Base-by-base conservation (phyloP, 1,140 invertebrate species). In the Lepidurus packardi region DNA sequence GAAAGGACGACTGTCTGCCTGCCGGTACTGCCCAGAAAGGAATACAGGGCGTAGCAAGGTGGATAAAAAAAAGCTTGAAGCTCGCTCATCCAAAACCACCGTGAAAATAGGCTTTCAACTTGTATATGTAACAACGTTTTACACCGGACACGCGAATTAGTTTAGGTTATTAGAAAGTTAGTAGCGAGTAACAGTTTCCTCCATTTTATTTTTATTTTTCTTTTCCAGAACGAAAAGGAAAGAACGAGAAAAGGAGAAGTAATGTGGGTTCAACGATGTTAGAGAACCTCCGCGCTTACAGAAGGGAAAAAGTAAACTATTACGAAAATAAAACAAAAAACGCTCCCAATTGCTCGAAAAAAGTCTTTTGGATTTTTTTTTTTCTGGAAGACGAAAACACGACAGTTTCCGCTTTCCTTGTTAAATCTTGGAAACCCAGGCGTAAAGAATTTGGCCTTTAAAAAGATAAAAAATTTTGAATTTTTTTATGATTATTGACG, bases 31-130 rank as follows among this genome's bases (percentile, higher is more conserved):
- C 53, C 53, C n/a, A 65, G 47, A 65, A 65, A 13, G 47, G 21
- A 65, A 65, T 65, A 65, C 13, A 65, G 47, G 21, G 21, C 11
- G 47, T 2, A 7, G 53, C 16, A n/a, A 65, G 21, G 21, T 65
- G 21, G 8, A n/a, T n/a, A 65, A 7, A 65, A 65, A 21, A 65
- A 65, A 65, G 21, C 53, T 65, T 34, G 34, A 34, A 34, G 7
- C 53, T 65, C 53, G 6, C 21, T 21, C 16, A 7, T 21, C 53
- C 53, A 16, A 65, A 65, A 65, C 53, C 53, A 65, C 53, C 53
- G 53, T 65, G 53, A 65, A 65, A 65, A 65, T 65, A 65, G 21
- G 53, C 21, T 65, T 65, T 65, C 53, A 65, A 65, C 7, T 21
- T 65, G 34, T 34, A 4, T 65, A 65, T 21, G 21, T 21, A 65